Evolutionary conservation across 1,140 invertebrate species (phyloP), one percentile per base, ranked within the genome.

Genomic region (Gonioctena quinquepunctata): DNA sequence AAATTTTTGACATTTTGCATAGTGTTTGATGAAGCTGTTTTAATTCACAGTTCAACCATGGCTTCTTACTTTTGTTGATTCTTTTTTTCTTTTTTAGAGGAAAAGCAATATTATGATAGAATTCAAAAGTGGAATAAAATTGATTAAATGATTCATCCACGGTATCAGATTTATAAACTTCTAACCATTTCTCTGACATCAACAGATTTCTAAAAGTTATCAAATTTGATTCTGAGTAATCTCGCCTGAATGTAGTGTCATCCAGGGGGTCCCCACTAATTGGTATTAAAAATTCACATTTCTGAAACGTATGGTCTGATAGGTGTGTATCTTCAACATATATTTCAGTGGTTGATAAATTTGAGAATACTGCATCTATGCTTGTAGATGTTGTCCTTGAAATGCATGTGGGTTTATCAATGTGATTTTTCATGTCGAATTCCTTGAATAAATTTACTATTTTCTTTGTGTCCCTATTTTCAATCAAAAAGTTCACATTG

Each of bases 241-340:
- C 56, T 7, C 56, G 21, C 21, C 8, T 22, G n/a, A 23, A 59
- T 52, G 16, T 18, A 13, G 21, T 52, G 11, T 52, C n/a, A 11
- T 52, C n/a, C 16, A 59, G 4, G 16, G 7, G 4, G 7, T 59
- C 56, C 19, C 16, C 23, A 26, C 6, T 59, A 8, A 23, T 23
- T 59, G 56, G 56, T 59, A 59, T 59, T 26, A 16, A 25, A 16
- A 59, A 59, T 59, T 6, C 16, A 59, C 56, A 27, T 25, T 6
- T 59, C 23, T 59, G 56, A 59, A 59, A 59, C 11, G 56, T 59
- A 16, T 59, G 56, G 16, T 59, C 56, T 22, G 56, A 59, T 22
- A 59, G 11, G 16, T 59, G 56, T 59, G 56, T 59, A 8, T 59
- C 56, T 59, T 22, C 16, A 25, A 59, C 16, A 25, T 25, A 6